Evolutionary conservation across 1,140 invertebrate genomes (phyloP).

Genomic region (Scaptomyza graminum): DNA sequence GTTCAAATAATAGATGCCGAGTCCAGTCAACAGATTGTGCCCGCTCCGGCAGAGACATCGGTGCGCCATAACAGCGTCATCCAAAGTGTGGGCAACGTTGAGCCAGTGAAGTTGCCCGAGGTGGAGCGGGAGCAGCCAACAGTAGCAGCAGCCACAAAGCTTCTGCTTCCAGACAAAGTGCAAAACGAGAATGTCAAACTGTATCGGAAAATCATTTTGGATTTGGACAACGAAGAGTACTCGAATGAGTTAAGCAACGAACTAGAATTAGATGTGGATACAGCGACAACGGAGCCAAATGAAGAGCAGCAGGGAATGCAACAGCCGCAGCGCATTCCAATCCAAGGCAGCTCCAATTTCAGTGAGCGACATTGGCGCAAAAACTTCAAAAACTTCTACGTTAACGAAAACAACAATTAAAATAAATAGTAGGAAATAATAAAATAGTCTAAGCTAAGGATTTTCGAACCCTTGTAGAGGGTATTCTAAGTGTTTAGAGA

Average conservation of each 20-base stretch:
- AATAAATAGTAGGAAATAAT: neutral
- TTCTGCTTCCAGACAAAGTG: slow-evolving; percentile 35
- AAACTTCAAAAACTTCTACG: slow-evolving; percentile 63
- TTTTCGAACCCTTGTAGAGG: neutral
- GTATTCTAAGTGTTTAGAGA: neutral
- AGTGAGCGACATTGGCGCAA: slow-evolving; percentile 72
- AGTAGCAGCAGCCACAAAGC: neutral
- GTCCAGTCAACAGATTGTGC: neutral
- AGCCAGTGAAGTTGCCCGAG: slow-evolving; percentile 50
- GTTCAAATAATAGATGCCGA: slow-evolving; percentile 41
- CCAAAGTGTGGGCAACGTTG: slow-evolving; percentile 72
- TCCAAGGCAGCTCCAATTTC: slow-evolving; percentile 55
- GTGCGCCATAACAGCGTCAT: slow-evolving; percentile 67
- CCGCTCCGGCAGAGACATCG: slow-evolving; percentile 3
- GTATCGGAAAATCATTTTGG: slow-evolving; percentile 75
- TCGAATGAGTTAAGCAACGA: slow-evolving; percentile 44
- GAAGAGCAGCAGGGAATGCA: slow-evolving; percentile 17
- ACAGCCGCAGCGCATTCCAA: slow-evolving; percentile 24
- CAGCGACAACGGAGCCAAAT: neutral
- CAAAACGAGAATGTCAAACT: slow-evolving; percentile 68
- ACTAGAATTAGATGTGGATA: slow-evolving; percentile 32
- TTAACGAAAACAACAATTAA: slow-evolving; percentile 63
- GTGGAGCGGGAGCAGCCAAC: slow-evolving; percentile 6
- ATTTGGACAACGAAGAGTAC: slow-evolving; percentile 72
- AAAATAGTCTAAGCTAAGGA: neutral